Evolutionary conservation across 1,140 invertebrate species (phyloP).

Genomic region (Eciton burchellii): DNA sequence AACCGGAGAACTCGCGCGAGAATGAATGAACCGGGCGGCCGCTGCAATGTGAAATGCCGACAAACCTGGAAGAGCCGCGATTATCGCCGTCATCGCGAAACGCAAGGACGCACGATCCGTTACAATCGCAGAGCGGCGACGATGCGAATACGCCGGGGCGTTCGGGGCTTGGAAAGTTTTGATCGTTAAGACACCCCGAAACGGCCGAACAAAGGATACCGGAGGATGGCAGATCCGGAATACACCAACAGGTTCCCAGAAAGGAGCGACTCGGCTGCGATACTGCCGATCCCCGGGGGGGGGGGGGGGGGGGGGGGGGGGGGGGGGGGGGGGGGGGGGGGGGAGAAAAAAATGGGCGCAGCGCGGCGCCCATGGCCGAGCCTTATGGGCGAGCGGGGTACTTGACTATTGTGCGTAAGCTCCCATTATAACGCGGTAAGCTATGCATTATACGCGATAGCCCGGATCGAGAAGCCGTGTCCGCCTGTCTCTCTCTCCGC

Average conservation of each 20-base stretch:
- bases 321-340: no score
- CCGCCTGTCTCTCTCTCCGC: slow-evolving; percentile 36
- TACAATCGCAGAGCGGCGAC: neutral
- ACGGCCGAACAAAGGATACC: neutral
- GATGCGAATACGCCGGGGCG: slow-evolving; percentile 30
- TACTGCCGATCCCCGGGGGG: slow-evolving; percentile 5
- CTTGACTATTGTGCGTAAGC: slow-evolving; percentile 56
- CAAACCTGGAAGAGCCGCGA: slow-evolving; percentile 39
- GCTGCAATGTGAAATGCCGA: slow-evolving; percentile 15
- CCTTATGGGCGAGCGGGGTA: slow-evolving; percentile 45
- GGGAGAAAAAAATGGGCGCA: slow-evolving; percentile 28
- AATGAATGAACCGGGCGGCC: neutral
- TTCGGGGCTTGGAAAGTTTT: neutral
- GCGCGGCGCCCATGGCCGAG: slow-evolving; percentile 2
- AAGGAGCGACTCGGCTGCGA: slow-evolving; percentile 12
- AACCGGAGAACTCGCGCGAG: no score
- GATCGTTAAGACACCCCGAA: slow-evolving; percentile 10
- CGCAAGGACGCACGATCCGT: neutral
- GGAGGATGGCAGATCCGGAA: neutral
- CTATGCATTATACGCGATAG: slow-evolving; percentile 57
- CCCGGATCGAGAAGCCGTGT: slow-evolving; percentile 57
- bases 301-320: no score
- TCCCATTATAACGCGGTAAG: slow-evolving; percentile 58
- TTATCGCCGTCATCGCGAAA: slow-evolving; percentile 17
- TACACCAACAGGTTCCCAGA: slow-evolving; percentile 44